Conservation (phyloP, 2,797 vertebrate genomes). For the Brachyalestes nurse region DNA sequence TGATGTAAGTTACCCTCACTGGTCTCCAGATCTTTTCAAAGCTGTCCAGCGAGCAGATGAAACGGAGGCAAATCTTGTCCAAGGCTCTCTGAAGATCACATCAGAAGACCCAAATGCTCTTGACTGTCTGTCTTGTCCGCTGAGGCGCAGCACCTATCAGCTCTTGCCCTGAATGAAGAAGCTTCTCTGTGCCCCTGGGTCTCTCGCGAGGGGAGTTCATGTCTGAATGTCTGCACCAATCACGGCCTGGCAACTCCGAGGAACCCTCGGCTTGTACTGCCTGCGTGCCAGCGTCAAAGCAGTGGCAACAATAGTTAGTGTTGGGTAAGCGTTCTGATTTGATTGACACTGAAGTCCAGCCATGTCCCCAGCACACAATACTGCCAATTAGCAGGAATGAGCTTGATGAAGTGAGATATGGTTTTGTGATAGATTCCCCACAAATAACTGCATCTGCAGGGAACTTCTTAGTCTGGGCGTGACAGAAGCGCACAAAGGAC, state of each 20-base stretch:
- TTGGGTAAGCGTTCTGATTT: constrained; percentile 2
- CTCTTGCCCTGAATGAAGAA: constrained; percentile 36
- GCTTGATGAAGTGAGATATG: constrained; percentile 6
- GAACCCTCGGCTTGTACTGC: neutral
- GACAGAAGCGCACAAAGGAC: neutral
- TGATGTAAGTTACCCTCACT: constrained; percentile 5
- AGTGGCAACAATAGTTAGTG: constrained; percentile 10
- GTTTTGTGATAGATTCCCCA: neutral
- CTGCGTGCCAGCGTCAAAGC: neutral
- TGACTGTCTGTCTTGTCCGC: constrained; percentile 45
- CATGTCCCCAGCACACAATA: constrained; percentile 10
- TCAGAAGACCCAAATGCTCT: constrained; percentile 44
- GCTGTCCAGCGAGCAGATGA: constrained; percentile 12
- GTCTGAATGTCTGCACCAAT: constrained; percentile 23
- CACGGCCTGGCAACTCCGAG: constrained; percentile 21
- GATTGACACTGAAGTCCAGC: constrained; percentile 14
- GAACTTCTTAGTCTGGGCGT: neutral
- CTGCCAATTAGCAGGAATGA: constrained; percentile 1
- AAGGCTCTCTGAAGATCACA: constrained; percentile 28
- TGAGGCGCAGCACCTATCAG: constrained; percentile 32
- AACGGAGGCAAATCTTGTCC: neutral
- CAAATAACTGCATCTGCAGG: neutral
- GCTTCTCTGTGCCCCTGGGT: constrained; percentile 29
- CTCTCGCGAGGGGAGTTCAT: constrained; percentile 24
- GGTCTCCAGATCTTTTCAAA: constrained; percentile 17